These are phyloP conservation scores for Nasalis larvatus DNA, from an alignment of 2,113 vertebrate species.

Conservation along the genomic window DNA sequence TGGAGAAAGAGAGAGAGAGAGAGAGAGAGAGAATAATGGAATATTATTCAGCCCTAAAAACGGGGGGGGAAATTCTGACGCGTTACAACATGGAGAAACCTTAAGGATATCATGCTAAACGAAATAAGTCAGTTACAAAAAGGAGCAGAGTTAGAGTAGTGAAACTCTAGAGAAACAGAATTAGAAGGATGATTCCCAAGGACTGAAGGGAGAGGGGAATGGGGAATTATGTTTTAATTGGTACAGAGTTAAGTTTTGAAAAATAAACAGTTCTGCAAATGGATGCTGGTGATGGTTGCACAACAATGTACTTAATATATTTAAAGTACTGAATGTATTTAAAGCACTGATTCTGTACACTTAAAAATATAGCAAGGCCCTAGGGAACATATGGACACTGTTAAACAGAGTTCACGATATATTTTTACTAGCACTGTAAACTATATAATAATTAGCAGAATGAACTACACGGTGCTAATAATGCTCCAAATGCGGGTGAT, in stretches of 20 bases:
- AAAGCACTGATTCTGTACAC: neutral
- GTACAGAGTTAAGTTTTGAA: neutral
- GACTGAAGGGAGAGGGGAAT: neutral
- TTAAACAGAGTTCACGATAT: no score
- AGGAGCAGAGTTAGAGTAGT: neutral
- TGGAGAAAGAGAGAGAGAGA: no score
- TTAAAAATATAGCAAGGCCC: neutral
- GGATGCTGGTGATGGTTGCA: neutral
- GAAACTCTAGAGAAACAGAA: neutral
- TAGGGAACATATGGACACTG: neutral
- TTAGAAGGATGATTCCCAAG: neutral
- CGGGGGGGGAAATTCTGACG: neutral
- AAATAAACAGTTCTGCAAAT: neutral
- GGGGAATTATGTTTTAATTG: neutral
- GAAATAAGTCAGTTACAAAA: neutral
- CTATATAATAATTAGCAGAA: neutral
- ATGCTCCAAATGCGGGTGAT: neutral
- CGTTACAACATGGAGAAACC: neutral
- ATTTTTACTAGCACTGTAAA: neutral
- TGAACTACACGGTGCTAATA: neutral
- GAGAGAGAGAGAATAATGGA: neutral
- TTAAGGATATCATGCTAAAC: neutral
- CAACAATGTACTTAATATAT: neutral
- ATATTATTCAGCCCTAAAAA: neutral
- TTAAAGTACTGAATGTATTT: neutral